A percentile compares a stretch with the other conserved stretches of the same genome.
phyloP scores from a whole-genome alignment of 2,113 vertebrate species.

The Apteryx owenii region DNA sequence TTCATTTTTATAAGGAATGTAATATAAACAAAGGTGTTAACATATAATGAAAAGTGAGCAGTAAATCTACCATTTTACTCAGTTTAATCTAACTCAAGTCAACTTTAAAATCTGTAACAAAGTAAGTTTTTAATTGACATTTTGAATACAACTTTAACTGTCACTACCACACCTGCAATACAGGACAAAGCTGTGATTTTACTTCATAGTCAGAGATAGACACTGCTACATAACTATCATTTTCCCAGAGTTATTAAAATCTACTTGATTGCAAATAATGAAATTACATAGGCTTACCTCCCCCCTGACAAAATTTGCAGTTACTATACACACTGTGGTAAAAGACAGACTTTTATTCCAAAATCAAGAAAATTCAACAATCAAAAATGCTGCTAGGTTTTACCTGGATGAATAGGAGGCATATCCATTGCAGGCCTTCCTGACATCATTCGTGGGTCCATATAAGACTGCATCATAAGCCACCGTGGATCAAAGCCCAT shows the following conservation, averaged over 20 bases:
- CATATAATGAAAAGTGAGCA: background rate
- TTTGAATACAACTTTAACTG: background rate
- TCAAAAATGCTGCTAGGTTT: background rate
- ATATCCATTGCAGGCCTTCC: slow-evolving; percentile 93
- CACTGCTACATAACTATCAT: background rate
- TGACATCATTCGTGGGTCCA: slow-evolving; percentile 97
- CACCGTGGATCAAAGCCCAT: slow-evolving; percentile 98
- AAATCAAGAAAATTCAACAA: background rate
- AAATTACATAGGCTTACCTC: background rate
- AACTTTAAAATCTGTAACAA: background rate
- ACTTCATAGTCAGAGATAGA: background rate
- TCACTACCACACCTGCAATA: background rate
- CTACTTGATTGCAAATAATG: background rate
- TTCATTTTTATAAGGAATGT: background rate
- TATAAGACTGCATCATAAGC: slow-evolving; percentile 99
- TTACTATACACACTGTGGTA: accelerated
- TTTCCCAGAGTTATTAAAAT: background rate
- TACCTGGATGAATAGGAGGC: slow-evolving; percentile 90
- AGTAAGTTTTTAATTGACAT: background rate
- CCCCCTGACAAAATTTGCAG: background rate
- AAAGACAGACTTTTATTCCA: background rate
- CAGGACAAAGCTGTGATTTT: background rate
- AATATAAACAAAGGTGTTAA: background rate
- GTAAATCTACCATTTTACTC: background rate
- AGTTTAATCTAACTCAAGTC: background rate